phyloP scores from a whole-genome alignment of 2,797 vertebrate genomes.

The Gadopsis bispinosus region DNA sequence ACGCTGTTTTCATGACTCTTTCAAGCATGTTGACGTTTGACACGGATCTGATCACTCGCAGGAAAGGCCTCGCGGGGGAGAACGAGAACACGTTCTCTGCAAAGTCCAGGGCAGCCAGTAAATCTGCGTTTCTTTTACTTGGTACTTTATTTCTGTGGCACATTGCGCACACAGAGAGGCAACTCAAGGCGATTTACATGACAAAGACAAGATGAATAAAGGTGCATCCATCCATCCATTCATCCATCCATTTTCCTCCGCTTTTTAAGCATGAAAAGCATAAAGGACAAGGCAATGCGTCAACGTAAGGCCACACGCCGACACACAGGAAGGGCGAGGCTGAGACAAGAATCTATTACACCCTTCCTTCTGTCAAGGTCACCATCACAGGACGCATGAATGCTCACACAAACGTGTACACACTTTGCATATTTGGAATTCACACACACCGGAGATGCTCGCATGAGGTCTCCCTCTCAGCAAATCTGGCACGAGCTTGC shows the following conservation, averaged over 20 bases:
- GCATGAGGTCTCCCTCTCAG: constrained; percentile 24
- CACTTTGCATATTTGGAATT: constrained; percentile 31
- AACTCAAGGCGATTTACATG: too few relatives aligned
- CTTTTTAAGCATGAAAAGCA: too few relatives aligned
- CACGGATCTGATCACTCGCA: constrained; percentile 44
- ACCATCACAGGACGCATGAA: background rate
- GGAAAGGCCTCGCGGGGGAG: constrained; percentile 39
- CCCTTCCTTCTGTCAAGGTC: constrained; percentile 49
- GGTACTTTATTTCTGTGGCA: too few relatives aligned
- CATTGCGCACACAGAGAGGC: too few relatives aligned
- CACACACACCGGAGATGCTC: constrained; percentile 11
- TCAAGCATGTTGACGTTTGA: constrained; percentile 64
- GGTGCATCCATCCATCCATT: too few relatives aligned
- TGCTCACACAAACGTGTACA: constrained; percentile 27
- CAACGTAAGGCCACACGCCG: constrained; percentile 5
- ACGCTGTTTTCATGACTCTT: constrained; percentile 57
- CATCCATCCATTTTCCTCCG: too few relatives aligned
- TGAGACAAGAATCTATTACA: constrained; percentile 24
- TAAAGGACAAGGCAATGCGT: background rate
- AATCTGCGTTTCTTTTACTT: too few relatives aligned
- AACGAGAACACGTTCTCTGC: constrained; percentile 25
- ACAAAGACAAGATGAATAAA: too few relatives aligned
- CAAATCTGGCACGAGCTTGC: constrained; percentile 8
- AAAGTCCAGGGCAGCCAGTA: background rate
- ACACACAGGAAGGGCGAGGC: constrained; percentile 20